A percentile compares a stretch with the other conserved stretches of the same genome.
Conservation (phyloP, 1,140 invertebrate genomes). For the Meloidogyne chitwoodi region DNA sequence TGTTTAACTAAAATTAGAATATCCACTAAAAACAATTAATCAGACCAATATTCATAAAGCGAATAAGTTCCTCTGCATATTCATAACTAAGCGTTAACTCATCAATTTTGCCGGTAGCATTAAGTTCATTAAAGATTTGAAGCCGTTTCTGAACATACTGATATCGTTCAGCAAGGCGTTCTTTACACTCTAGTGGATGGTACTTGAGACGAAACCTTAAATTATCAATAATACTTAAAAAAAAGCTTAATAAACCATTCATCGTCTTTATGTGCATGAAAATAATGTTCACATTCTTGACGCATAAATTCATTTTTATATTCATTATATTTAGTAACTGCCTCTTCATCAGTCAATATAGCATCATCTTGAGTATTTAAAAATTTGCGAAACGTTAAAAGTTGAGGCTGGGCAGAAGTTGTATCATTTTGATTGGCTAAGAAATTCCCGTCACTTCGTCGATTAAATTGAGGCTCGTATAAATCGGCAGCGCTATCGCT, state of each 20-base stretch:
- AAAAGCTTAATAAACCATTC: constrained; percentile 78
- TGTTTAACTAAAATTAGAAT: no score
- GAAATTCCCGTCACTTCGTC: background rate
- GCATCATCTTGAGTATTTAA: constrained; percentile 90
- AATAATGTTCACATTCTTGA: constrained; percentile 96
- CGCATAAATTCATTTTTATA: constrained; percentile 85
- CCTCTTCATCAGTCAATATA: constrained; percentile 80
- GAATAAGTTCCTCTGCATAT: constrained; percentile 78
- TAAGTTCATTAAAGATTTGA: constrained; percentile 80
- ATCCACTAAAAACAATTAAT: background rate
- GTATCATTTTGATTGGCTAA: background rate
- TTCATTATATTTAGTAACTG: constrained; percentile 92
- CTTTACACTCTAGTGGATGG: constrained; percentile 89
- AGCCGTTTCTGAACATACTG: constrained; percentile 79
- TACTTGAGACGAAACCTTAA: constrained; percentile 98
- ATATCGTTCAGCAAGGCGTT: constrained; percentile 80
- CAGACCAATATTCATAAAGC: constrained; percentile 72
- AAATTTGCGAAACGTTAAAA: constrained; percentile 89
- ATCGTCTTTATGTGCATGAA: constrained; percentile 96
- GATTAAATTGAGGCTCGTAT: constrained; percentile 43
- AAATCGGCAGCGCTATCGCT: constrained; percentile 43
- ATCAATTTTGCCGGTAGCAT: constrained; percentile 71
- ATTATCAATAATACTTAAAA: constrained; percentile 3
- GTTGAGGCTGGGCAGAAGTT: background rate
- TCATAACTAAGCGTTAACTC: constrained; percentile 73